Conservation (phyloP, 2,113 vertebrate genomes). For the Tricholaema leucomelas region DNA sequence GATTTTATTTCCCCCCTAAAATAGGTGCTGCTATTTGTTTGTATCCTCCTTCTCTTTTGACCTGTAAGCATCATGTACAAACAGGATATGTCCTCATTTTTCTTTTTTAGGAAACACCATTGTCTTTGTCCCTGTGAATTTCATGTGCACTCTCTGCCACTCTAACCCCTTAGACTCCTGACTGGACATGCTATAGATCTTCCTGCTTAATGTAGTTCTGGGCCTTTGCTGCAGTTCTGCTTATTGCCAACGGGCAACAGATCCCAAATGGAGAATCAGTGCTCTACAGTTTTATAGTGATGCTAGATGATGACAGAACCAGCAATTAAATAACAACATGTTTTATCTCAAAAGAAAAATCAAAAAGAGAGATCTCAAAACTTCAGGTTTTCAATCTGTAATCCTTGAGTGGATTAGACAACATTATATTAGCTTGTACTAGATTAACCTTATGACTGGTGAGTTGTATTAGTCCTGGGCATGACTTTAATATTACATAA, state of each 20-base stretch:
- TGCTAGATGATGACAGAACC: neutral
- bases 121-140: neutral
- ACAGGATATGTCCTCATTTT: neutral
- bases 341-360: no score
- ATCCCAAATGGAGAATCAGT: neutral
- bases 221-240: neutral
- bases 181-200: neutral
- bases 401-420: neutral
- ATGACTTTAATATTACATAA: neutral
- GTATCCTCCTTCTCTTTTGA: neutral
- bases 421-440: neutral
- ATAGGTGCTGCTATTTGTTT: neutral
- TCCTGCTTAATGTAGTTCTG: neutral
- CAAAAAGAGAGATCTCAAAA: no score
- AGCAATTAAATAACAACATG: neutral
- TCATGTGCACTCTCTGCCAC: fast-evolving
- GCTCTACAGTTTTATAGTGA: neutral
- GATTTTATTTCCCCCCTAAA: neutral
- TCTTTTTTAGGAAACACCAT: neutral
- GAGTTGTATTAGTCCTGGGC: neutral
- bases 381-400: slow-evolving; percentile 28
- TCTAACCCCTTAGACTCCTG: neutral
- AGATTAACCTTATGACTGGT: neutral
- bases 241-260: neutral
- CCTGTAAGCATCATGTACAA: neutral